Evolutionary conservation across 1,140 invertebrate species (phyloP), one percentile per base, ranked within the genome.

Genomic region (Uloborus diversus): DNA sequence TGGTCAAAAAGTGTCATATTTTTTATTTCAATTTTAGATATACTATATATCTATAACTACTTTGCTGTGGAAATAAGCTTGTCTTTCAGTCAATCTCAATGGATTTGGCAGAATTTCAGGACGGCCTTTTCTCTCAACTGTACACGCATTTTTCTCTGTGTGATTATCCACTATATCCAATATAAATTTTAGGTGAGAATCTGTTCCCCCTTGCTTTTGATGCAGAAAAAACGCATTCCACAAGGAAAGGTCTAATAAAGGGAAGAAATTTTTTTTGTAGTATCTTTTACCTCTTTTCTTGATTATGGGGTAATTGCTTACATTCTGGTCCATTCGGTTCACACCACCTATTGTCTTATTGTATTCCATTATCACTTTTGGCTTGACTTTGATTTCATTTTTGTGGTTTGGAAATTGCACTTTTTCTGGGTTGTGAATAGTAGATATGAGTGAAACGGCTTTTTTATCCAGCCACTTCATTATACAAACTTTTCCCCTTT

Each of bases 301-400:
- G 14, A 56, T 56, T 9, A 56, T 14, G 53, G 53, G 53, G 25
- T 56, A 56, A 56, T 56, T 56, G 9, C 9, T 56, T 11, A 56
- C 14, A 56, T 27, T 13, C 23, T 56, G 53, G 25, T 56, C 53
- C 3, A 56, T 1, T 56, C 53, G 14, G 23, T 56, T 20, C 11
- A 56, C 53, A 56, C 53, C 53, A 20, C 53, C 53, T 20, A 56
- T 56, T n/a, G 53, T 56, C 1, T 56, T 61, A 1, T 61, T 61
- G 1, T 61, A 61, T 9, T 61, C 57, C 57, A 61, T 61, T 14
- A 61, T 28, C 11, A 61, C 13, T 30, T 61, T 30, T 1, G 57
- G 30, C 30, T 61, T 61, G 4, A 28, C 30, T 28, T 7, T 33
- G 4, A 14, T 20, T 9, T 33, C 57, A 14, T 30, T 7, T 61